A percentile compares a stretch with the other conserved stretches of the same genome.
These are phyloP conservation scores for Stigmatopora argus DNA, from an alignment of 2,113 vertebrate species.

Conservation along the genomic window DNA sequence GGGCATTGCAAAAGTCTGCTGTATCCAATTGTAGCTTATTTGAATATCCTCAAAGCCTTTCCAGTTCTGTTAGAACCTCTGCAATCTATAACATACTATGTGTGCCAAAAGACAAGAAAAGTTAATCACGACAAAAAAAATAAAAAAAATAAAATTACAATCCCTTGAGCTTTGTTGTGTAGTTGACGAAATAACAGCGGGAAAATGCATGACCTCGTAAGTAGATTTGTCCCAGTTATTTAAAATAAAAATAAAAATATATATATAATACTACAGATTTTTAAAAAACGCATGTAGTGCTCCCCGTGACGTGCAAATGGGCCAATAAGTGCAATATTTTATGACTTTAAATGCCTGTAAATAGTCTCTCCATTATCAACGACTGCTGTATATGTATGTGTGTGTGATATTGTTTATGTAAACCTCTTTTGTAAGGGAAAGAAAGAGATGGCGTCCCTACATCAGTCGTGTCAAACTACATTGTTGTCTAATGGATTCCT, in stretches of 20 bases:
- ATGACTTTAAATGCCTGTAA: conserved; percentile 85
- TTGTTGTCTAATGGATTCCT: not conserved
- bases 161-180: conserved; percentile 45
- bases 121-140: not conserved
- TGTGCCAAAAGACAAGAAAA: conserved; percentile 53
- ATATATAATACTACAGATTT: conserved; percentile 70
- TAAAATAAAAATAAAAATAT: conserved; percentile 64
- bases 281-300: conserved; percentile 73
- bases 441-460: not conserved
- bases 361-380: conserved; percentile 73
- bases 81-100: conserved; percentile 11
- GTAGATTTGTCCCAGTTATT: conserved; percentile 2
- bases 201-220: conserved; percentile 81
- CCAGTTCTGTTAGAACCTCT: conserved; percentile 18
- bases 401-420: conserved; percentile 6
- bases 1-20: conserved; percentile 7
- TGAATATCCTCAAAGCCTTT: conserved; percentile 22
- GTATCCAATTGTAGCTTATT: conserved; percentile 1
- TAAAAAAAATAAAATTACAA: not conserved
- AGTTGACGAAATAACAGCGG: conserved; percentile 44
- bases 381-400: conserved; percentile 42
- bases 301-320: conserved; percentile 84
- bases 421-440: not conserved
- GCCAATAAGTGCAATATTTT: conserved; percentile 99
- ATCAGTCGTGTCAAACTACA: not conserved